These are phyloP conservation scores for Osedax fenrisi DNA, from an alignment of 2,888 invertebrate genomes.

Conservation along the genomic window DNA sequence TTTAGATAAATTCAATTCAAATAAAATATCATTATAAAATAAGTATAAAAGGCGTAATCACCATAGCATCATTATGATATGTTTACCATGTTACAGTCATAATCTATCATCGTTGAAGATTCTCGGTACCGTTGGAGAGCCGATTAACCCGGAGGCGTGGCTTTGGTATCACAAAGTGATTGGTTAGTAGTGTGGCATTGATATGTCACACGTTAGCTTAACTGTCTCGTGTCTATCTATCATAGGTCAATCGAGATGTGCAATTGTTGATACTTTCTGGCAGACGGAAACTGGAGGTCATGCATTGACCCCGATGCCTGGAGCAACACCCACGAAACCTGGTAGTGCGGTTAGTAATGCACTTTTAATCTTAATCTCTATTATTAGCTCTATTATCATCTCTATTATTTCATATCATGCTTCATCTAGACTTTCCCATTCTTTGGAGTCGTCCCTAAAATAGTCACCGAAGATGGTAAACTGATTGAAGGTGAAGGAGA, in stretches of 20 bases:
- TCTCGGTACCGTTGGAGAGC: conserved; percentile 93
- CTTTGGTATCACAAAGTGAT: conserved; percentile 69
- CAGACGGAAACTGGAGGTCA: conserved; percentile 97
- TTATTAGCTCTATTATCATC: no score
- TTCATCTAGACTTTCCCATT: conserved; percentile 91
- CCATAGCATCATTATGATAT: no score
- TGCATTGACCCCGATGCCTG: conserved; percentile 85
- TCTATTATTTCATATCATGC: no score
- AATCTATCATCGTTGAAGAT: conserved; percentile 60
- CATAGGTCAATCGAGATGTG: conserved; percentile 54
- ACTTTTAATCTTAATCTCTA: no score
- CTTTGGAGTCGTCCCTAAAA: conserved; percentile 80
- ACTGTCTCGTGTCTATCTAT: no score
- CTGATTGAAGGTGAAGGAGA: conserved; percentile 70
- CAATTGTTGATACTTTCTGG: conserved; percentile 97
- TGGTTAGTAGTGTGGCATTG: no score
- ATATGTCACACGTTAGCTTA: no score
- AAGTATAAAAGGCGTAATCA: no score
- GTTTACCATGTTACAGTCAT: conserved; percentile 57
- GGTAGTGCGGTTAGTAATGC: conserved; percentile 85
- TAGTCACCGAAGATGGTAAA: conserved; percentile 75
- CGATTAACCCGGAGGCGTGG: conserved; percentile 97
- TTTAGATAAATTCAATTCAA: no score
- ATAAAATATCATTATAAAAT: no score
- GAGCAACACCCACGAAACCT: conserved; percentile 90